A percentile compares a stretch with the other conserved stretches of the same genome.
These are phyloP conservation scores for Hirudinaria manillensis DNA, from an alignment of 2,888 invertebrate genomes.

Conservation along the genomic window DNA sequence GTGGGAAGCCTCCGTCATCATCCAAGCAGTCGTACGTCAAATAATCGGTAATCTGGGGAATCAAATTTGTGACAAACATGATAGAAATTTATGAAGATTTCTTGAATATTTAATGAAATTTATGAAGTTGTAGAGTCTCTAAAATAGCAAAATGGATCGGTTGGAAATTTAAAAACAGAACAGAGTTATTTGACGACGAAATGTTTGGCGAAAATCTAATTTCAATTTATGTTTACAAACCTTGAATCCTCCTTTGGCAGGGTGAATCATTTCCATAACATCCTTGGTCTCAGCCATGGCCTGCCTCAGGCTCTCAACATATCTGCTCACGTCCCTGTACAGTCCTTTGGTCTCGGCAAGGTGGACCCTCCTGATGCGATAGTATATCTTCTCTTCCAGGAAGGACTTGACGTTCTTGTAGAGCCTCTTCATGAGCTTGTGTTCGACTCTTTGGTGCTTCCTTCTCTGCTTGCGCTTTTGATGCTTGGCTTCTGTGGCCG, in stretches of 20 bases:
- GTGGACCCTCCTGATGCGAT: conserved; percentile 7
- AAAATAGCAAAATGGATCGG: too few species aligned
- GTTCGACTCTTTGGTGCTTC: not conserved
- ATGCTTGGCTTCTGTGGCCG: not conserved
- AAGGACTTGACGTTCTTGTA: not conserved
- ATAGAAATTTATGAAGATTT: not conserved
- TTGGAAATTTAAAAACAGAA: too few species aligned
- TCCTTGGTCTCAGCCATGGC: not conserved
- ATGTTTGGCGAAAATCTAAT: not conserved
- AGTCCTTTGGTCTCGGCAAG: conserved; percentile 14
- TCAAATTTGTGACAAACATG: not conserved
- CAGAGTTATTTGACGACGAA: not conserved
- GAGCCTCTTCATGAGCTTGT: not conserved
- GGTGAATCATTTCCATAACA: conserved; percentile 52
- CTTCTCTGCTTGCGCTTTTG: not conserved
- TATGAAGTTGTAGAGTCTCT: not conserved
- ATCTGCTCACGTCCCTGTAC: not conserved
- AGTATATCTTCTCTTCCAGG: not conserved
- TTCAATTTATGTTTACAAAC: conserved; percentile 52
- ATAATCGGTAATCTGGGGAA: conserved; percentile 30
- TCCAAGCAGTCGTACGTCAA: conserved; percentile 33
- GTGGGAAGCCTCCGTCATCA: conserved; percentile 23
- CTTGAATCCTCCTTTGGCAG: conserved; percentile 73
- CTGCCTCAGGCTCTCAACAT: not conserved
- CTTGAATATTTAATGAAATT: too few species aligned